Base-by-base conservation (phyloP, 2,888 invertebrate species). In the Macropis europaea region DNA sequence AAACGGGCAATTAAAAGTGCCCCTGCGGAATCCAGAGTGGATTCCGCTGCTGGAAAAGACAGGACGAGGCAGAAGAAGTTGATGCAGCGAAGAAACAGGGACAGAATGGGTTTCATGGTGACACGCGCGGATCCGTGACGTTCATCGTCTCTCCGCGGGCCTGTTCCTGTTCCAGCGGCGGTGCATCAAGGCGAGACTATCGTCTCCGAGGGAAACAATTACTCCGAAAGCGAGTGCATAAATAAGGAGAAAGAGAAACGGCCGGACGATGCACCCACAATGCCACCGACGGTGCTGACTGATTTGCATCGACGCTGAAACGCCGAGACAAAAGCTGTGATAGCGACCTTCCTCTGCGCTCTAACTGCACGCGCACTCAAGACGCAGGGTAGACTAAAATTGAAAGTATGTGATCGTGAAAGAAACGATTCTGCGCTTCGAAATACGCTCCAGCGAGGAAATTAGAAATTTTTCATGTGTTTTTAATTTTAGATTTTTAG, bases 201-300 rank as follows among this genome's bases (percentile, higher is more conserved):
- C 54, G 48, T 34, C 47, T 47, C 56, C 53, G 62, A 69, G 63
- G 79, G 72, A 74, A 85, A 83, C 85, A 84, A 85, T 85, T 85
- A 84, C 84, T 82, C 64, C 71, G 52, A 32, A 50, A 71, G 54
- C 80, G 73, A 84, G 84, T 85, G 85, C 81, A 84, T 84, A 83
- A 85, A 84, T 85, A 85, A 85, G 61, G 69, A 69, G 64, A 9
- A 42, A 69, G 68, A 66, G 57, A 64, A 68, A 66, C 62, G 59
- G 32, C 42, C 59, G 40, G 38, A 38, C 68, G 59, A 59, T 48
- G 64, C 69, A 48, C 22, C 60, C 53, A 57, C 57, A 70, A 63
- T 69, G 54, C 61, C 57, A 19, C 17, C 36, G 45, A 36, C 67
- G 61, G 34, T 53, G 63, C 72, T 50, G 70, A 59, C 77, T 77